A percentile compares a stretch with the other conserved stretches of the same genome.
Evolutionary conservation across 2,113 vertebrate species (phyloP).

Genomic region (Paralichthys olivaceus): DNA sequence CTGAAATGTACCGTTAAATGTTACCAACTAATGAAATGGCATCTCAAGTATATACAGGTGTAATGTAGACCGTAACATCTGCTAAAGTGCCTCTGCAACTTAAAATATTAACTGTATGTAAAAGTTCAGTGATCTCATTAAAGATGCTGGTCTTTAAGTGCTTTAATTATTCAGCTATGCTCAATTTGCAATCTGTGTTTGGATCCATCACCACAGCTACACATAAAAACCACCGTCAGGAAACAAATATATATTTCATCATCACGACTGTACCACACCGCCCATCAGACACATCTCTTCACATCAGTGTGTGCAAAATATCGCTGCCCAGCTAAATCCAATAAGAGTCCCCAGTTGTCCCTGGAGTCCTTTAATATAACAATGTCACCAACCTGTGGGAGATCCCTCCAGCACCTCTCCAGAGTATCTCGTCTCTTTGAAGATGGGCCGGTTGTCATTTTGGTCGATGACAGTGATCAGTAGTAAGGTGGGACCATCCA

Average conservation of each 20-base stretch:
- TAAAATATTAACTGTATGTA: neutral
- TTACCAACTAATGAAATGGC: neutral
- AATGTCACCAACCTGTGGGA: constrained; percentile 87
- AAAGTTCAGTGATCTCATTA: neutral
- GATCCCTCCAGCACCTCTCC: constrained; percentile 96
- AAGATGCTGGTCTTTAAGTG: neutral
- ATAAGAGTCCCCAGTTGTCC: neutral
- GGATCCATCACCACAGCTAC: neutral
- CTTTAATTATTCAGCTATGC: neutral
- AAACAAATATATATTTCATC: neutral
- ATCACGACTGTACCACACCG: no score
- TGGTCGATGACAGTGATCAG: constrained; percentile 93
- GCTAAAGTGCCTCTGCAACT: constrained; percentile 1
- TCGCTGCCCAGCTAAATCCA: constrained; percentile 27
- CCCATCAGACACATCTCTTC: neutral
- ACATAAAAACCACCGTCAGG: neutral
- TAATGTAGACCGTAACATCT: neutral
- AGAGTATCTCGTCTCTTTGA: constrained; percentile 90
- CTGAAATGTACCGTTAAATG: neutral
- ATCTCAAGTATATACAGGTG: neutral
- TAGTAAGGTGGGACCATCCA: constrained; percentile 88
- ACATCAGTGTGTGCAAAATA: neutral
- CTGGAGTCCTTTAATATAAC: constrained; percentile 13
- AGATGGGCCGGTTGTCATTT: constrained; percentile 96
- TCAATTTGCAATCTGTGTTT: neutral